A percentile compares a stretch with the other conserved stretches of the same genome.
phyloP scores from a whole-genome alignment of 2,797 vertebrate species.

The Aplochiton taeniatus region DNA sequence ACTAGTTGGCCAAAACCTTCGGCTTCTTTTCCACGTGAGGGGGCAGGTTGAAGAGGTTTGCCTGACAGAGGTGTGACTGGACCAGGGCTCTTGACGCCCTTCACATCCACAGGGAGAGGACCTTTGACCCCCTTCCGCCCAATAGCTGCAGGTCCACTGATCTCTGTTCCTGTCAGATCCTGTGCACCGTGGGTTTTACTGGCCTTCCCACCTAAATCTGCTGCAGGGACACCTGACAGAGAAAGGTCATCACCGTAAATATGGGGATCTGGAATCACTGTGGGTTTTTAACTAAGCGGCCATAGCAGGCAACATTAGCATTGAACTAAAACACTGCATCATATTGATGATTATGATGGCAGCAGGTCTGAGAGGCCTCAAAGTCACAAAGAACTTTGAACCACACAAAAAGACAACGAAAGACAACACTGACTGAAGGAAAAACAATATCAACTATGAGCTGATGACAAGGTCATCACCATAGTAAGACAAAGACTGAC shows the following conservation, averaged over 20 bases:
- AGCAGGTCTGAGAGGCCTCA: slow-evolving; percentile 23
- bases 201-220: slow-evolving; percentile 54
- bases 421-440: slow-evolving; percentile 19
- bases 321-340: too few relatives aligned
- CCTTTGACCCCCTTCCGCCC: slow-evolving; percentile 19
- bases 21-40: slow-evolving; percentile 21
- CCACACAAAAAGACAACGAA: slow-evolving; percentile 11
- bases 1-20: slow-evolving; percentile 26
- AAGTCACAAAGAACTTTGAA: slow-evolving; percentile 9
- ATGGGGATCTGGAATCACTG: slow-evolving; percentile 30
- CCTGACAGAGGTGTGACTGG: slow-evolving; percentile 20
- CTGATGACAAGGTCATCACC: slow-evolving; percentile 26
- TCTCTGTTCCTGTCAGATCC: slow-evolving; percentile 49
- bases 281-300: slow-evolving; percentile 25
- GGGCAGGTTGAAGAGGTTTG: slow-evolving; percentile 3
- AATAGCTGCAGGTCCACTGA: slow-evolving; percentile 29
- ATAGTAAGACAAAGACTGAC: slow-evolving; percentile 20
- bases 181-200: slow-evolving; percentile 47
- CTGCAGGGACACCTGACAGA: slow-evolving; percentile 64
- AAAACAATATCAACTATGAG: slow-evolving; percentile 26
- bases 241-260: slow-evolving; percentile 61
- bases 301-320: slow-evolving; percentile 4
- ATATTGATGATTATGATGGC: neutral
- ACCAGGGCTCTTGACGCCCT: slow-evolving; percentile 9
- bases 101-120: slow-evolving; percentile 24